A percentile compares a stretch with the other conserved stretches of the same genome.
phyloP scores from a whole-genome alignment of 2,888 invertebrate species.

The Biston stratarius region DNA sequence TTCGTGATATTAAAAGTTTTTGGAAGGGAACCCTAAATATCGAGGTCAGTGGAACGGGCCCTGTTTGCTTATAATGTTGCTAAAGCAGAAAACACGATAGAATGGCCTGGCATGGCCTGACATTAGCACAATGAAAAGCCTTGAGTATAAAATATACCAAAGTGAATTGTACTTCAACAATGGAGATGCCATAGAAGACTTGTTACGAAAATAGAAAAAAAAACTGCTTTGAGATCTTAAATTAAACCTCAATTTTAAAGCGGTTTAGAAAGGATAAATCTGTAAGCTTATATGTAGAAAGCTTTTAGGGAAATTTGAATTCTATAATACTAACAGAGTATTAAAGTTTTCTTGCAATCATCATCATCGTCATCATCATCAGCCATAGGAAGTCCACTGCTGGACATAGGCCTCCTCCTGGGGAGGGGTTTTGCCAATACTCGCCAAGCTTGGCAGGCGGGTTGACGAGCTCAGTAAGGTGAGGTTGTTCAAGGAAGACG shows the following conservation, averaged over 20 bases:
- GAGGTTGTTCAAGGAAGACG: no score
- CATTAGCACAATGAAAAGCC: constrained; percentile 60
- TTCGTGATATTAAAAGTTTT: constrained; percentile 60
- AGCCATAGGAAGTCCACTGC: no score
- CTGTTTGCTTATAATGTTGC: constrained; percentile 46
- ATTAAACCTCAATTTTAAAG: background rate
- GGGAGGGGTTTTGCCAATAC: no score
- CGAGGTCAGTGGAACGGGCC: constrained; percentile 57
- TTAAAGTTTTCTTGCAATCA: background rate
- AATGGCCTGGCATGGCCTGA: constrained; percentile 53
- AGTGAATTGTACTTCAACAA: background rate
- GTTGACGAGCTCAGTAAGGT: no score
- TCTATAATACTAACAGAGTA: background rate
- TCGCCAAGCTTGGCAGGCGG: no score
- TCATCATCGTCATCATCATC: no score
- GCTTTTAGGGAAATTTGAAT: constrained; percentile 8
- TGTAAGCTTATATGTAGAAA: background rate
- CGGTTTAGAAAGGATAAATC: background rate
- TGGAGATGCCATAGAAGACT: constrained; percentile 1
- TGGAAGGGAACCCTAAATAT: constrained; percentile 58
- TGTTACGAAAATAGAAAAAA: background rate
- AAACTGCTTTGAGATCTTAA: background rate
- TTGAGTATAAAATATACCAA: constrained; percentile 54
- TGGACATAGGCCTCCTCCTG: no score
- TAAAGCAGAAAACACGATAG: constrained; percentile 56